Evolutionary conservation across 2,888 invertebrate genomes (phyloP), one percentile per base, ranked within the genome.

Genomic region (Caenorhabditis sinica): DNA sequence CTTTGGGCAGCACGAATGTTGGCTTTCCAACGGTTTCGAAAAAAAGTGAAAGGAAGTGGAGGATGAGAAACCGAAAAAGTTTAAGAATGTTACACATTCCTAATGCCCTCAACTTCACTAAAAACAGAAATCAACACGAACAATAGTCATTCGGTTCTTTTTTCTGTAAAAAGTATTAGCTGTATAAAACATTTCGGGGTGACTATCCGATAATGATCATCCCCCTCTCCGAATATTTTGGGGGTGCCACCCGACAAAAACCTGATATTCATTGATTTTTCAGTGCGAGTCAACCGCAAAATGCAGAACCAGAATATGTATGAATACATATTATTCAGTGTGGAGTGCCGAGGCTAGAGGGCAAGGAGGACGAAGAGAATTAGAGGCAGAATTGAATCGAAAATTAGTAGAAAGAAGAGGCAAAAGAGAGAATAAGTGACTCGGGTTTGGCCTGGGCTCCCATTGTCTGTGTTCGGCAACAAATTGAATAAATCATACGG

Each of bases 231-330:
- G 56, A 8, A 15, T 43, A 13, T 49, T 25, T 58, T 51, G 61
- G 36, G 45, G 25, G 49, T 30, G 36, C 49, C 20, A 20, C 23
- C 51, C 25, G 28, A 28, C 49, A 28, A 51, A 77, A 71, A 79
- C 79, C 79, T 79, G 79, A 79, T 69, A 69, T 71, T 71, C 63
- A 79, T 79, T 58, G 71, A 71, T 79, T 72, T 72, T 80, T 58
- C 56, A 80, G 65, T 56, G 65, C 66, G 80, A 80, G 80, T 80
- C 72, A 72, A 80, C 72, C 80, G 72, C 72, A 33, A 80, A 80
- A 72, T 80, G 56, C 51, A 72, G 82, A 76, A 76, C 76, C 82
- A 82, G 82, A 82, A 82, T 75, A 82, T 76, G 65, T 76, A 82
- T 82, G 82, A 82, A 82, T 82, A 56, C 49, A 82, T 76, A 76